Evolutionary conservation across 2,888 invertebrate species (phyloP).

Genomic region (Agonopterix alstromeriana): DNA sequence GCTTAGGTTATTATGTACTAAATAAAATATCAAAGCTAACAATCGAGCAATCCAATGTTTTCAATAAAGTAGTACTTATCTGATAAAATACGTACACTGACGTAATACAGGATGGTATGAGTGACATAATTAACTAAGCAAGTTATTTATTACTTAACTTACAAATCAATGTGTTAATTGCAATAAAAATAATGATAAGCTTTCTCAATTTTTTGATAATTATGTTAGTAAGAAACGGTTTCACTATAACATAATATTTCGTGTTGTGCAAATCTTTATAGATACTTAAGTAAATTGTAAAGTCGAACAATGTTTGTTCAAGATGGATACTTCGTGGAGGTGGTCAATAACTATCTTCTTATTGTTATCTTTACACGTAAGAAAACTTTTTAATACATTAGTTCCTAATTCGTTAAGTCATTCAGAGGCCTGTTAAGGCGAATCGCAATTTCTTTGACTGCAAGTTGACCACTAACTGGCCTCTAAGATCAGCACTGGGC

Average conservation of each 20-base stretch:
- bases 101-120: too few relatives aligned
- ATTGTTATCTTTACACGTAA: slow-evolving; percentile 33
- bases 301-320: slow-evolving; percentile 31
- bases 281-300: slow-evolving; percentile 41
- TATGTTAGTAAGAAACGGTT: slow-evolving; percentile 9
- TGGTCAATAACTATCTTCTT: slow-evolving; percentile 29
- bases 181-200: slow-evolving; percentile 20
- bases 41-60: too few relatives aligned
- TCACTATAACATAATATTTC: slow-evolving; percentile 12
- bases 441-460: too few relatives aligned
- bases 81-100: too few relatives aligned
- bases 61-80: too few relatives aligned
- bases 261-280: slow-evolving; percentile 13
- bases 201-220: slow-evolving; percentile 38
- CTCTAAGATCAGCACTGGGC: too few relatives aligned
- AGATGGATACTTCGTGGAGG: slow-evolving; percentile 36
- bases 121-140: too few relatives aligned
- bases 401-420: background rate
- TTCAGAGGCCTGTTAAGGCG: background rate
- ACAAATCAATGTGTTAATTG: too few relatives aligned
- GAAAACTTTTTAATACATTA: slow-evolving; percentile 15
- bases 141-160: too few relatives aligned
- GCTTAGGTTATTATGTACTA: too few relatives aligned
- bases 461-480: too few relatives aligned
- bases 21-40: too few relatives aligned